Evolutionary conservation across 2,888 invertebrate genomes (phyloP).

Genomic region (Proisotoma minuta): DNA sequence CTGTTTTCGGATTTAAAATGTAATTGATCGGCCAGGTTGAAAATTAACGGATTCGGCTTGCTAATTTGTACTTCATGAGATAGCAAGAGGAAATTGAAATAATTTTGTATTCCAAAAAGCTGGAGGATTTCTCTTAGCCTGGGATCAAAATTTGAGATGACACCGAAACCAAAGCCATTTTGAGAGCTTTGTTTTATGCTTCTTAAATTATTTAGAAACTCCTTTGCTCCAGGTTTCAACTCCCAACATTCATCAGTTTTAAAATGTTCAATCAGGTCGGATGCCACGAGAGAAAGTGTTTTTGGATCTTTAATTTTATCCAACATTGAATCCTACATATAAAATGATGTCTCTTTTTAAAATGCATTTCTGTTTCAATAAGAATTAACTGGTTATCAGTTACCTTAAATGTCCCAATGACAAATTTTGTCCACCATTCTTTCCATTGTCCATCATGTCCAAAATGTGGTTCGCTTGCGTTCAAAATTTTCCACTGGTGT

Average conservation of each 20-base stretch:
- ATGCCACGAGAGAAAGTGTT: conserved; percentile 23
- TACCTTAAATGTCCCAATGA: conserved; percentile 62
- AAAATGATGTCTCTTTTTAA: background rate
- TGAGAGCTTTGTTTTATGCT: conserved; percentile 19
- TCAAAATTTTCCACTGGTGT: conserved; percentile 62
- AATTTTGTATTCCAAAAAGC: conserved; percentile 62
- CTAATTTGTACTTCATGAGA: conserved; percentile 65
- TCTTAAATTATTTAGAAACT: conserved; percentile 61
- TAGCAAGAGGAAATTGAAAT: conserved; percentile 74
- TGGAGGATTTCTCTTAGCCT: conserved; percentile 65
- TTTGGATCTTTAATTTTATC: no score
- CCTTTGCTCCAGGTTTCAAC: conserved; percentile 61
- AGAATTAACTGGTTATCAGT: no score
- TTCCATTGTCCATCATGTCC: conserved; percentile 65
- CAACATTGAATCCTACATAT: no score
- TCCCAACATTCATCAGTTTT: conserved; percentile 70
- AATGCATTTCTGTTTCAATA: no score
- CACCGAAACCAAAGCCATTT: conserved; percentile 59
- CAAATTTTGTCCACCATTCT: conserved; percentile 75
- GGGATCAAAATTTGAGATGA: conserved; percentile 86
- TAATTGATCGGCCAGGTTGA: conserved; percentile 48
- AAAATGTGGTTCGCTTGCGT: conserved; percentile 71
- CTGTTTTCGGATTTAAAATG: conserved; percentile 53
- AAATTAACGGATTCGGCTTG: conserved; percentile 62
- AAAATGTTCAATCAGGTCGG: conserved; percentile 57